Evolutionary conservation across 1,140 invertebrate genomes (phyloP).

Genomic region (Drosophila suzukii): DNA sequence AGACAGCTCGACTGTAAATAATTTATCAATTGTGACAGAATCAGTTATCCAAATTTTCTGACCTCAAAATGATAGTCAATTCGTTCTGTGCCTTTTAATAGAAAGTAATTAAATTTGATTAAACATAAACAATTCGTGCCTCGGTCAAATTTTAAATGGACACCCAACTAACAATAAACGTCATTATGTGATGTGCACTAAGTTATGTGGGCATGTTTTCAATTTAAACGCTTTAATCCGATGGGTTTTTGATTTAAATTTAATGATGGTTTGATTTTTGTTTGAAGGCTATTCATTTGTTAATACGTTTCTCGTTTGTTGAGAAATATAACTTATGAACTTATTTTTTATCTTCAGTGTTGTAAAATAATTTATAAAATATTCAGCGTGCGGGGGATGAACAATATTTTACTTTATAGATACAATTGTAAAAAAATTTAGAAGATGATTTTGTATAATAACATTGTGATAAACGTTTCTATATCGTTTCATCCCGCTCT

Average conservation of each 20-base stretch:
- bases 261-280: background rate
- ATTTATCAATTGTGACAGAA: background rate
- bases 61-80: background rate
- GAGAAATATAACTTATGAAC: too few species aligned
- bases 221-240: background rate
- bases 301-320: too few species aligned
- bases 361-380: too few species aligned
- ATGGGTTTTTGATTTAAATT: background rate
- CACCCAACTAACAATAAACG: background rate
- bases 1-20: slow-evolving; percentile 1
- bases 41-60: background rate
- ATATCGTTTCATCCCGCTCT: too few species aligned
- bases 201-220: background rate
- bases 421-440: too few species aligned
- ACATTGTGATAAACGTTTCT: too few species aligned
- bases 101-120: background rate
- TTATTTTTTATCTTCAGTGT: too few species aligned
- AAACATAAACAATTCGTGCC: background rate
- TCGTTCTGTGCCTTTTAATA: background rate
- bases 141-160: background rate
- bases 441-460: too few species aligned
- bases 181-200: background rate
- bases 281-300: too few species aligned
- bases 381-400: too few species aligned
- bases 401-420: too few species aligned